Conservation (phyloP, 2,888 invertebrate species). For the Eurytoma californica region DNA sequence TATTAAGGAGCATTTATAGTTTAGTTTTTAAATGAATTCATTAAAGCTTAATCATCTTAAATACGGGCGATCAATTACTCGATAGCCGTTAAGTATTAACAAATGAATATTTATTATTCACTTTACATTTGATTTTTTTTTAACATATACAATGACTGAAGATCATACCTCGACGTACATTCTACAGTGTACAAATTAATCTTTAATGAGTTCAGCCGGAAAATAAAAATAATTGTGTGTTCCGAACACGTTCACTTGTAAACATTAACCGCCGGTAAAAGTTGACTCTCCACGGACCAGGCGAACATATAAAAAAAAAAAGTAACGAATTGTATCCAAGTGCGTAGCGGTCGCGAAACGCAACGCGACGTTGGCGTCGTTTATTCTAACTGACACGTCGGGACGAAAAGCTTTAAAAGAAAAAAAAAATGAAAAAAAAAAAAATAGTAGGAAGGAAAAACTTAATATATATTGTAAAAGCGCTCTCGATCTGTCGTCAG, state of each 20-base stretch:
- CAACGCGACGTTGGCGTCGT: background rate
- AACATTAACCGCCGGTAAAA: background rate
- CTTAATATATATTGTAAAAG: constrained; percentile 18
- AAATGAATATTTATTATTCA: constrained; percentile 20
- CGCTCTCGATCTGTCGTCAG: constrained; percentile 33
- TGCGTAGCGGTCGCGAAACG: background rate
- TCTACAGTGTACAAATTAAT: constrained; percentile 13
- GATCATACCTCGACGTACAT: background rate
- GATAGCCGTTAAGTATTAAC: constrained; percentile 40
- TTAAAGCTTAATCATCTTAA: constrained; percentile 29
- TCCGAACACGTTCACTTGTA: constrained; percentile 13
- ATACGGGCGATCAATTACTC: constrained; percentile 21
- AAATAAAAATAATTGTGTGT: background rate
- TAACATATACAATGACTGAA: constrained; percentile 32
- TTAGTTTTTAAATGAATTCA: constrained; percentile 26
- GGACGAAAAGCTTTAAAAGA: constrained; percentile 35
- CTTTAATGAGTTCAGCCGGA: constrained; percentile 33
- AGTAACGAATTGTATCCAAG: background rate
- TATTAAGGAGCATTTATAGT: constrained; percentile 36
- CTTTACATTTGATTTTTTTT: constrained; percentile 19
- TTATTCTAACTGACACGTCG: constrained; percentile 14
- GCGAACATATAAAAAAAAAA: constrained; percentile 9
- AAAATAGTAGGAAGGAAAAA: too few relatives aligned
- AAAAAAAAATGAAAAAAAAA: constrained; percentile 26
- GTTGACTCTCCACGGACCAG: constrained; percentile 23